A percentile compares a stretch with the other conserved stretches of the same genome.
Conservation (phyloP, 2,797 vertebrate species). For the Kryptolebias ocellatus region DNA sequence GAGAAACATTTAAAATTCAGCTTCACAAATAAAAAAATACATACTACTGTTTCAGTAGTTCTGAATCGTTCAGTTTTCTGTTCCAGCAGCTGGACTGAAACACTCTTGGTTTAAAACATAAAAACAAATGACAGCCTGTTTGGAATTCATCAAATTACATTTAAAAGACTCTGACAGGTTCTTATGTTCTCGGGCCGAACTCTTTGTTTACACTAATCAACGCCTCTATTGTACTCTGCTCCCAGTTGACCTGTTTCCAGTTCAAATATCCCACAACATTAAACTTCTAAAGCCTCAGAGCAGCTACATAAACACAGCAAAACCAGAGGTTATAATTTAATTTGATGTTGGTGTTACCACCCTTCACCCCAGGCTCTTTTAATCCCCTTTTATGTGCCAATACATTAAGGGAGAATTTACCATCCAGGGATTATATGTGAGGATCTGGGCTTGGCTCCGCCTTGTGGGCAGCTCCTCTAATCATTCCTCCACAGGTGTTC, state of each 20-base stretch:
- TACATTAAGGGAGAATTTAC: not conserved
- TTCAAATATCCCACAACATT: not conserved
- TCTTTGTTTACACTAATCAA: constrained; percentile 10
- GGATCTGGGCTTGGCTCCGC: no score
- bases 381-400: not conserved
- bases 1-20: not conserved
- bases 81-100: constrained; percentile 1
- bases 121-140: not conserved
- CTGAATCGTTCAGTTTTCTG: not conserved
- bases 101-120: not conserved
- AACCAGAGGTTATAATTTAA: not conserved
- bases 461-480: no score
- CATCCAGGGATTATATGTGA: not conserved
- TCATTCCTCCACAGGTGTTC: no score
- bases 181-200: not conserved
- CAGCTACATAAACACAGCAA: not conserved
- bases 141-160: not conserved
- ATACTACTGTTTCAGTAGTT: not conserved
- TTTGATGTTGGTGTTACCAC: constrained; percentile 9
- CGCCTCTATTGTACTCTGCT: not conserved
- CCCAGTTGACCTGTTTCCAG: constrained; percentile 12
- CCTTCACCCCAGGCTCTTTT: not conserved
- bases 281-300: not conserved
- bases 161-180: constrained; percentile 12
- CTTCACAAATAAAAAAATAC: no score